Base-by-base conservation (phyloP, 1,140 invertebrate genomes). In the Dinoponera quadriceps region DNA sequence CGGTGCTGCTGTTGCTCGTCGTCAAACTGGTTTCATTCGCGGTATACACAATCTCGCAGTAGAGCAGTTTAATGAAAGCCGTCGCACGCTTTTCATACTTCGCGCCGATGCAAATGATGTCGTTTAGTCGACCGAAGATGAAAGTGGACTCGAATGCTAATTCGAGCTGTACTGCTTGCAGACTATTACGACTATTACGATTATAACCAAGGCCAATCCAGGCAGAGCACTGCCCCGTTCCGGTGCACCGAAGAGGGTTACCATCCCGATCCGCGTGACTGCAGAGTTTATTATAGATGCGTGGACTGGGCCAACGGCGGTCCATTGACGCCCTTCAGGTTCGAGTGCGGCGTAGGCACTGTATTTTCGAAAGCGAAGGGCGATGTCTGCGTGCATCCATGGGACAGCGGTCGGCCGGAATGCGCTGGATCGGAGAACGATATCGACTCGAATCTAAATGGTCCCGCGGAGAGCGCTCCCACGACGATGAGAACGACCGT, bases 281-380 rank as follows among this genome's bases (percentile, higher is more conserved):
- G 96, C 85, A 92, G 88, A 48, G 87, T 92, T 60, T 96, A 96
- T 89, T 96, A 96, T 88, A 93, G 95, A 86, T 96, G 96, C 75
- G 95, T 96, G 0, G 92, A 95, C 75, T 94, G 90, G 90, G 94
- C 94, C 13, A 91, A 92, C 71, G 82, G 82, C 20, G 90, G 89
- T 29, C 90, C 90, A 1, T 82, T 95, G 48, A 94, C 91, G 0
- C 85, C 88, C 1, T 96, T 96, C 78, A 94, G 95, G 93, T 97
- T 97, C 90, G 95, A 96, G 92, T 97, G 97, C 90, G 96, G 95
- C 1, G 94, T 95, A 59, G 96, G 96, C 38, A 97, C 96, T 2
- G 96, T 97, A 11, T 97, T 96, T 82, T 97, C 97, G 88, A 95
- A 95, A 18, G 93, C 94, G 1, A 95, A 94, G n/a, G 94, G 94